A percentile compares a stretch with the other conserved stretches of the same genome.
Evolutionary conservation across 2,888 invertebrate genomes (phyloP).

Genomic region (Andrena flavipes): DNA sequence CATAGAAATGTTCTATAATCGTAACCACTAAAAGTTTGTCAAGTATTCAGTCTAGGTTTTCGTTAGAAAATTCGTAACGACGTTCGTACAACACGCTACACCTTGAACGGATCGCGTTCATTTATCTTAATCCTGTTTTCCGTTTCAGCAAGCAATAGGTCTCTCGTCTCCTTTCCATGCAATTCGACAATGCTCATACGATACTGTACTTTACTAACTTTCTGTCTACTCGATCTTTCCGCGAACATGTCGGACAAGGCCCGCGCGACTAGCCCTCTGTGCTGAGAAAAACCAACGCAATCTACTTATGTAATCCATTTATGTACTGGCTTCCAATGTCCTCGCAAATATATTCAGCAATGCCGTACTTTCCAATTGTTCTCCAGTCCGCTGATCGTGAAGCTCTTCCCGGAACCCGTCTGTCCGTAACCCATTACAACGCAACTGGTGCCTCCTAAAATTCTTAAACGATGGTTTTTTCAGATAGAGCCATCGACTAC

Average conservation of each 20-base stretch:
- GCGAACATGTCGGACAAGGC: slow-evolving; percentile 80
- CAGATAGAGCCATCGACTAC: neutral
- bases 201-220: slow-evolving; percentile 79
- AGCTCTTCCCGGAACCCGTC: slow-evolving; percentile 82
- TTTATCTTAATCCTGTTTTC: slow-evolving; percentile 65
- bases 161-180: slow-evolving; percentile 77
- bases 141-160: slow-evolving; percentile 78
- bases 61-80: neutral
- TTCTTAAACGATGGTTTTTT: slow-evolving; percentile 68
- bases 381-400: slow-evolving; percentile 67
- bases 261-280: slow-evolving; percentile 84
- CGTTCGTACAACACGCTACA: slow-evolving; percentile 27
- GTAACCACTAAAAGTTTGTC: neutral
- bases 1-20: slow-evolving; percentile 71
- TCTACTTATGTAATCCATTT: neutral
- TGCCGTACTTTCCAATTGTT: slow-evolving; percentile 73
- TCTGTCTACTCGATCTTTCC: slow-evolving; percentile 73
- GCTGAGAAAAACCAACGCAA: slow-evolving; percentile 79
- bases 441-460: slow-evolving; percentile 79
- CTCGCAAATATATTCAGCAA: neutral
- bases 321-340: neutral
- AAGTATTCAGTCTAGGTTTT: neutral
- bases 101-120: slow-evolving; percentile 70
- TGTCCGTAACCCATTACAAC: slow-evolving; percentile 84
- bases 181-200: slow-evolving; percentile 83